These are phyloP conservation scores for Crocodylus rhombifer DNA, from an alignment of 2,797 vertebrate genomes.

Conservation along the genomic window DNA sequence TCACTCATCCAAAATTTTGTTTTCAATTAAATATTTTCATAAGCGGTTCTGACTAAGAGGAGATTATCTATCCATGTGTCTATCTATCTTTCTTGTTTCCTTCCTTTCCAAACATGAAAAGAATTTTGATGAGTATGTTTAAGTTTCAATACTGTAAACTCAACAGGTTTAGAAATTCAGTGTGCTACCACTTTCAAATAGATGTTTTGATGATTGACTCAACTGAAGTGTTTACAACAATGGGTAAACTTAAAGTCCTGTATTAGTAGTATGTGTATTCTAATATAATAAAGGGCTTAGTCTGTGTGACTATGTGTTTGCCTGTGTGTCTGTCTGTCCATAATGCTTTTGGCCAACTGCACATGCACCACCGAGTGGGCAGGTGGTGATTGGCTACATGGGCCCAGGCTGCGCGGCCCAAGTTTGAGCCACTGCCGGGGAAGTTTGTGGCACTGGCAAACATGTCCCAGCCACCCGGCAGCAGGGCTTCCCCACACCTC, in stretches of 20 bases:
- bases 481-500: no score
- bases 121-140: neutral
- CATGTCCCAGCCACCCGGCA: no score
- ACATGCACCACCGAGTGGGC: no score
- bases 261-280: neutral
- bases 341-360: no score
- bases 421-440: no score
- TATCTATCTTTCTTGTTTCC: neutral
- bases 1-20: neutral
- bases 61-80: neutral
- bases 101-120: constrained; percentile 1
- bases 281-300: neutral
- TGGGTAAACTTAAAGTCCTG: neutral
- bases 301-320: no score
- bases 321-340: no score
- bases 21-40: neutral
- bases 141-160: neutral
- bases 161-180: neutral
- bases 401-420: no score
- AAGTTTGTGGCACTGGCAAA: no score
- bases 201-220: neutral
- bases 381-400: no score
- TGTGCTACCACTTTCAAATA: neutral
- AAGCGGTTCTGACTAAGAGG: neutral
- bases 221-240: neutral